These are phyloP conservation scores for Vireo altiloquus DNA, from an alignment of 2,113 vertebrate genomes.

Conservation along the genomic window DNA sequence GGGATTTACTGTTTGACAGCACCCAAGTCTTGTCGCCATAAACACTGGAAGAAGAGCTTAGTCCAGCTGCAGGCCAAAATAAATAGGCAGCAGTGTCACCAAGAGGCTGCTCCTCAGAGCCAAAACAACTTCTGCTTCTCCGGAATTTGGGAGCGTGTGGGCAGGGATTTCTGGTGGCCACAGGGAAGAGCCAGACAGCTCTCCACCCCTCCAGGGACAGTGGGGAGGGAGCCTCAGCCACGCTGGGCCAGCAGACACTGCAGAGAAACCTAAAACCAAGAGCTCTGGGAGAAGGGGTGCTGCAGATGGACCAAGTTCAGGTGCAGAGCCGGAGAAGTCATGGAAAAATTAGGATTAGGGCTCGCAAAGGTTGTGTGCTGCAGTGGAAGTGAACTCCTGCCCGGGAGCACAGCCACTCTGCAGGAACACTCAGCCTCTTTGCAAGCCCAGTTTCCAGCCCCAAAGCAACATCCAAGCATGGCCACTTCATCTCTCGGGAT, in stretches of 20 bases:
- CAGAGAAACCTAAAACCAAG: neutral
- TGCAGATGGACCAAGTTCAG: neutral
- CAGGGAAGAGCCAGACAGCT: neutral
- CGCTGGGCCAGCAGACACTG: neutral
- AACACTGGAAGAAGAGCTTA: neutral
- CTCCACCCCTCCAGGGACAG: neutral
- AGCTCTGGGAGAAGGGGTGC: neutral
- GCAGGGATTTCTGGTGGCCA: neutral
- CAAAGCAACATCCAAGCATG: neutral
- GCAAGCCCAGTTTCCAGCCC: neutral
- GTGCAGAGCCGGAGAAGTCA: neutral
- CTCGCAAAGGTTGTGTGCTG: neutral
- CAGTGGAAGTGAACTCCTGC: neutral
- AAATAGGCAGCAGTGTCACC: neutral
- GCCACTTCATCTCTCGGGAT: neutral
- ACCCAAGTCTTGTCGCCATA: neutral
- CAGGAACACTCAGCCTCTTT: neutral
- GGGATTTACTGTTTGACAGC: neutral
- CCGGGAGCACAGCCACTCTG: neutral
- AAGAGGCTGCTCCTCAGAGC: neutral
- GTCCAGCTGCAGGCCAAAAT: neutral
- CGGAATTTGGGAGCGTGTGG: neutral
- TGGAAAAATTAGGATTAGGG: neutral
- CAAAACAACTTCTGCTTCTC: neutral
- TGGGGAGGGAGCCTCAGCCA: neutral